Conservation (phyloP, 2,797 vertebrate genomes). For the Craterocephalus amniculus region DNA sequence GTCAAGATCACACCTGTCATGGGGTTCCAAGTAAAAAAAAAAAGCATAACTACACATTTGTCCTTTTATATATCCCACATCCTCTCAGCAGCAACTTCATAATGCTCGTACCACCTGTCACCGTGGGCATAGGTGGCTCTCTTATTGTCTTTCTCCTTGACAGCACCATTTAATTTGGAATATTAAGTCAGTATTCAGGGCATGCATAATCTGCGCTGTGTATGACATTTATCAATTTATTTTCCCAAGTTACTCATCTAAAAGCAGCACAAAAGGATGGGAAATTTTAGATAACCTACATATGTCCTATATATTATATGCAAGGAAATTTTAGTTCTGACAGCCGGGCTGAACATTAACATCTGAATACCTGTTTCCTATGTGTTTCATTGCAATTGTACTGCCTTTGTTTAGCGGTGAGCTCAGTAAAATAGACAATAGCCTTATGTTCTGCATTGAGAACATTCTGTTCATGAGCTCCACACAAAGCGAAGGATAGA, state of each 20-base stretch:
- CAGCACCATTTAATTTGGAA: slow-evolving; percentile 55
- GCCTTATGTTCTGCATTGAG: slow-evolving; percentile 64
- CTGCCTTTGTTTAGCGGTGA: slow-evolving; percentile 68
- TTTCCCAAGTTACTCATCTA: slow-evolving; percentile 38
- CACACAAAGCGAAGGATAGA: slow-evolving; percentile 61
- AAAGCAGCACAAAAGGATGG: slow-evolving; percentile 48
- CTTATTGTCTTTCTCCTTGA: slow-evolving; percentile 66
- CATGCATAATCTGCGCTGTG: slow-evolving; percentile 59
- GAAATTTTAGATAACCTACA: slow-evolving; percentile 59
- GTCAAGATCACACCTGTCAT: slow-evolving; percentile 82
- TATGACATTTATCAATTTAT: slow-evolving; percentile 56
- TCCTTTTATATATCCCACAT: slow-evolving; percentile 60
- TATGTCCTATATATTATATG: slow-evolving; percentile 48
- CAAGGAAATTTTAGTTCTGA: slow-evolving; percentile 70
- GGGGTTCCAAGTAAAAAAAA: slow-evolving; percentile 45
- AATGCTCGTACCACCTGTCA: slow-evolving; percentile 66
- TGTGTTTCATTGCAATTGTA: slow-evolving; percentile 62
- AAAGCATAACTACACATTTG: slow-evolving; percentile 62
- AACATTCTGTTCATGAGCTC: slow-evolving; percentile 71
- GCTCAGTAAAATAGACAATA: slow-evolving; percentile 73
- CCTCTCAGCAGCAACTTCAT: slow-evolving; percentile 60
- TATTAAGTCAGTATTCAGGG: slow-evolving; percentile 62
- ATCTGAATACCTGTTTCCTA: slow-evolving; percentile 74
- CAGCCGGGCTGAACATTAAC: slow-evolving; percentile 72
- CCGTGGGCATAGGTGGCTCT: slow-evolving; percentile 44